Conservation (phyloP, 1,140 invertebrate genomes). For the Manduca sexta region DNA sequence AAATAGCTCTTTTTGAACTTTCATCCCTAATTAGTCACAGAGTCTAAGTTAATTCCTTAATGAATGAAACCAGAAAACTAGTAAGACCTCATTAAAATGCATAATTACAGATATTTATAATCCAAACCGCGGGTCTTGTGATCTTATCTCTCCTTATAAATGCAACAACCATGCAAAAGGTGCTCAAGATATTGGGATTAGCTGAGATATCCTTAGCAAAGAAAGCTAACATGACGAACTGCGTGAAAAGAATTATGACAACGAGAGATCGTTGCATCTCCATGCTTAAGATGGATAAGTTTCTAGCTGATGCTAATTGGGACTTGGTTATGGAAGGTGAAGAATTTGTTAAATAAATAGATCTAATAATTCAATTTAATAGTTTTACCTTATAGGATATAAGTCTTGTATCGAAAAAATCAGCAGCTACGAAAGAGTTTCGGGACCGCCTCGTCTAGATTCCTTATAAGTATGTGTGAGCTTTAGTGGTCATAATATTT, state of each 20-base stretch:
- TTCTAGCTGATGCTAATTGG: slow-evolving; percentile 63
- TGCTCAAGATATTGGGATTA: slow-evolving; percentile 55
- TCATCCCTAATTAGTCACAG: too few relatives aligned
- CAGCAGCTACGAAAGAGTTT: too few relatives aligned
- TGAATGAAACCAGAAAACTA: too few relatives aligned
- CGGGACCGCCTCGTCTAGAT: too few relatives aligned
- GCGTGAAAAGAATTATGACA: slow-evolving; percentile 56
- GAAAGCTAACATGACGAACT: slow-evolving; percentile 67
- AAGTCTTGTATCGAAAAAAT: too few relatives aligned
- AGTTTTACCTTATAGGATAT: too few relatives aligned
- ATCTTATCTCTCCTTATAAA: slow-evolving; percentile 57
- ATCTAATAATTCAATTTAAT: too few relatives aligned
- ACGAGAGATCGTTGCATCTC: slow-evolving; percentile 59
- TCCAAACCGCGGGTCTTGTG: slow-evolving; percentile 55
- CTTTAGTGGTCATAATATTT: too few relatives aligned
- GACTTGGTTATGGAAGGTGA: slow-evolving; percentile 53
- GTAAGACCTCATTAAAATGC: background rate
- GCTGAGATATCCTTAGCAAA: slow-evolving; percentile 60
- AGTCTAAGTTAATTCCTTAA: too few relatives aligned
- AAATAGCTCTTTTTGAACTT: too few relatives aligned
- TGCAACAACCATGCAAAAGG: slow-evolving; percentile 46
- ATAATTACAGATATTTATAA: slow-evolving; percentile 47
- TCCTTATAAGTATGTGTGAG: too few relatives aligned
- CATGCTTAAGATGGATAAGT: slow-evolving; percentile 69
- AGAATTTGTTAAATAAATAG: too few relatives aligned